A percentile compares a stretch with the other conserved stretches of the same genome.
phyloP scores from a whole-genome alignment of 2,888 invertebrate genomes.

The Xylota segnis region DNA sequence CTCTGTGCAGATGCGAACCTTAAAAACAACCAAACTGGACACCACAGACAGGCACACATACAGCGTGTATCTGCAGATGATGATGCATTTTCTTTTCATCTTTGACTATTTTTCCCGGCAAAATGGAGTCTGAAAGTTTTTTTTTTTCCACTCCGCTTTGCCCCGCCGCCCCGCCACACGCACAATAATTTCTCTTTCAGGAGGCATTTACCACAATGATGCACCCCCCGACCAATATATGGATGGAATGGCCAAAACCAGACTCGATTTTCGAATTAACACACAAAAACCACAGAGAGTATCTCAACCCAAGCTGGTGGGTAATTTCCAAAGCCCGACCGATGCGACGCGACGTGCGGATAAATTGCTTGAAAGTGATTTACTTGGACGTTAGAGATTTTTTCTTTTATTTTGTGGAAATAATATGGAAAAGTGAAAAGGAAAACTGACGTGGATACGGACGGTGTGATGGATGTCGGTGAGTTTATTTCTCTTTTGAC shows the following conservation, averaged over 20 bases:
- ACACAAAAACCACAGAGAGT: conserved; percentile 58
- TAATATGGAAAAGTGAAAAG: conserved; percentile 48
- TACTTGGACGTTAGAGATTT: conserved; percentile 51
- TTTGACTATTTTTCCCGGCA: conserved; percentile 16
- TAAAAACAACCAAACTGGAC: conserved; percentile 32
- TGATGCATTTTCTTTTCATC: conserved; percentile 39
- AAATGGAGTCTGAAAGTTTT: conserved; percentile 62
- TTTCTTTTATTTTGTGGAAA: conserved; percentile 9
- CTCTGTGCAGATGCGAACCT: neutral
- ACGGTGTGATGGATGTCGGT: neutral
- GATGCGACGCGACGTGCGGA: conserved; percentile 21
- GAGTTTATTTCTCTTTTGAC: neutral
- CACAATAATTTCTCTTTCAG: conserved; percentile 72
- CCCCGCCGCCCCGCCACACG: conserved; percentile 13
- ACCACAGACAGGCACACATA: conserved; percentile 16
- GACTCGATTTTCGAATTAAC: conserved; percentile 75
- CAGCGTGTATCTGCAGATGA: neutral
- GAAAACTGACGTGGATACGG: conserved; percentile 30
- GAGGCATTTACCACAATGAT: conserved; percentile 30
- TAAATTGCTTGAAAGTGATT: conserved; percentile 61
- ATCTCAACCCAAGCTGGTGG: conserved; percentile 20
- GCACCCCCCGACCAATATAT: conserved; percentile 2
- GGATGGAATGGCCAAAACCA: conserved; percentile 58
- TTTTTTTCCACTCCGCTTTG: neutral
- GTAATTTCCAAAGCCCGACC: conserved; percentile 27